phyloP scores from a whole-genome alignment of 2,888 invertebrate species.

The Cryptocheilus praepositus region DNA sequence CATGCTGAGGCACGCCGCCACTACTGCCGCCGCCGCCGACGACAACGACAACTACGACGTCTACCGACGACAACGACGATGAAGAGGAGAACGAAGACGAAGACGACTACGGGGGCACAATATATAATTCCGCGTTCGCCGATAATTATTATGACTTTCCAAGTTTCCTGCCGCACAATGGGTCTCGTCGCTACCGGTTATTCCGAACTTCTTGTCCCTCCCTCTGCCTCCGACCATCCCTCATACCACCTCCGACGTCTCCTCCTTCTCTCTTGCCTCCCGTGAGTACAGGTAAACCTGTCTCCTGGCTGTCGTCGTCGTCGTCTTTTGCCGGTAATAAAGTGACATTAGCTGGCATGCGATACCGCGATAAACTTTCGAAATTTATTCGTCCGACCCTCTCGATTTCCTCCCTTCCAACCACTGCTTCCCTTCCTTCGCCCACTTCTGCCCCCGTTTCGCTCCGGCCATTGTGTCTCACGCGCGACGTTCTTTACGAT shows the following conservation, averaged over 20 bases:
- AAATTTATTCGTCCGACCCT: conserved; percentile 65
- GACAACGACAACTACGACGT: conserved; percentile 20
- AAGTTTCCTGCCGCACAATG: conserved; percentile 63
- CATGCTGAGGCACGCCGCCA: conserved; percentile 52
- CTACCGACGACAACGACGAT: conserved; percentile 19
- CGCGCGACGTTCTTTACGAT: conserved; percentile 25
- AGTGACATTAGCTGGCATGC: conserved; percentile 72
- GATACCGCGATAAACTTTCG: conserved; percentile 72
- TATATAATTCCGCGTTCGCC: conserved; percentile 72
- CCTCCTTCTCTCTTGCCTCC: conserved; percentile 16
- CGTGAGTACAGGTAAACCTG: conserved; percentile 16
- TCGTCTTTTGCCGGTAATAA: conserved; percentile 65
- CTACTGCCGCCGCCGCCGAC: conserved; percentile 35
- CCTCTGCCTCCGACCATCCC: conserved; percentile 32
- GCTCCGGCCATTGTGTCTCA: conserved; percentile 22
- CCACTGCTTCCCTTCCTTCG: not conserved
- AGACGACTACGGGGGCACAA: conserved; percentile 59
- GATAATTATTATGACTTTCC: conserved; percentile 73
- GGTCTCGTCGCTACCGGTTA: conserved; percentile 47
- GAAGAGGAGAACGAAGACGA: conserved; percentile 31
- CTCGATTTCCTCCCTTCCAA: conserved; percentile 37
- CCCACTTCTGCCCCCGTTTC: conserved; percentile 16
- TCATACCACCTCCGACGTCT: conserved; percentile 30
- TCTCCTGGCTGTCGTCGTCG: conserved; percentile 31
- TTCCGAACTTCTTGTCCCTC: conserved; percentile 59